Evolutionary conservation across 2,113 vertebrate species (phyloP).

Genomic region (Cariama cristata): DNA sequence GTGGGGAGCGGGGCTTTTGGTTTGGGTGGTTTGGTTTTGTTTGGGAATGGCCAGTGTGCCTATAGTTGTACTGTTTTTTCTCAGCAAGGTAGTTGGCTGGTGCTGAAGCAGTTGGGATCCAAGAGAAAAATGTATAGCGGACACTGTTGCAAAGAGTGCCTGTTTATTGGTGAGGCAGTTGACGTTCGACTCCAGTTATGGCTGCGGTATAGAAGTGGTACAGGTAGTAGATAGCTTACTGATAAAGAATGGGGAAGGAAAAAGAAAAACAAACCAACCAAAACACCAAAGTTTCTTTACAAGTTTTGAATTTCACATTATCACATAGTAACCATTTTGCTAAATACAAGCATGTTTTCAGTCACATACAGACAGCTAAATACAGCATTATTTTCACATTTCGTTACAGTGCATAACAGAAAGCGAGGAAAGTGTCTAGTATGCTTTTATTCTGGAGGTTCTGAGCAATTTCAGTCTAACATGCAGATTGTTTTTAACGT

Average conservation of each 20-base stretch:
- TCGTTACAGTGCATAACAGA: slow-evolving; percentile 81
- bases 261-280: background rate
- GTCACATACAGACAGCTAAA: slow-evolving; percentile 84
- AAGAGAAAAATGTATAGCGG: background rate
- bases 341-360: slow-evolving; percentile 85
- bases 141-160: background rate
- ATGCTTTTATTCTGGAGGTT: slow-evolving; percentile 73
- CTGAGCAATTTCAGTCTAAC: slow-evolving; percentile 77
- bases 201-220: background rate
- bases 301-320: slow-evolving; percentile 78
- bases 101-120: rapidly evolving
- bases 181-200: background rate
- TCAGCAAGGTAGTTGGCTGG: background rate
- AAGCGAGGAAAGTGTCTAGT: slow-evolving; percentile 75
- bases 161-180: background rate
- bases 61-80: background rate
- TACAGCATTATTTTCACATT: slow-evolving; percentile 81
- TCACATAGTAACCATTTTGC: slow-evolving; percentile 81
- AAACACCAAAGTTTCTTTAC: slow-evolving; percentile 51
- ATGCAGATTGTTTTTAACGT: slow-evolving; percentile 78
- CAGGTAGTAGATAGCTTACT: background rate
- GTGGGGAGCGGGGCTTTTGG: background rate
- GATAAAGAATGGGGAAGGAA: background rate
- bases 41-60: background rate
- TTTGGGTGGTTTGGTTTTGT: rapidly evolving